Conservation (phyloP, 2,113 vertebrate species). For the Myodes glareolus region DNA sequence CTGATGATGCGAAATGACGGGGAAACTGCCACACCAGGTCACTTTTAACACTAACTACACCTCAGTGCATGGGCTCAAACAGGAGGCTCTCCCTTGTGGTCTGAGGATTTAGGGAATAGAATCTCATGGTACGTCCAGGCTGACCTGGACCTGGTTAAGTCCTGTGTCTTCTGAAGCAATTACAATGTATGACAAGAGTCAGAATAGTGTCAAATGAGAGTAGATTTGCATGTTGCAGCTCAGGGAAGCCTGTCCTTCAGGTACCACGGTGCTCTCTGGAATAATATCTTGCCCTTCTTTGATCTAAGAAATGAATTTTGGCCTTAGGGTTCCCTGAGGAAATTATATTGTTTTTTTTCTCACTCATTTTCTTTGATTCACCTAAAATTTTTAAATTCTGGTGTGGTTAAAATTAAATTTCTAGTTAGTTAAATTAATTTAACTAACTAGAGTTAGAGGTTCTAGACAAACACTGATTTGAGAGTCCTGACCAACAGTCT, state of each 20-base stretch:
- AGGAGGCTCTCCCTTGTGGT: background rate
- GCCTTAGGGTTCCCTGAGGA: background rate
- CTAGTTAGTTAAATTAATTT: too few species aligned
- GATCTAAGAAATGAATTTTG: background rate
- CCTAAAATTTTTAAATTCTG: background rate
- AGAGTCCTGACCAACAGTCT: background rate
- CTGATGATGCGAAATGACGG: background rate
- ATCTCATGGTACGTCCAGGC: background rate
- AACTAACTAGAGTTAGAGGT: background rate
- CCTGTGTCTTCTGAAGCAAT: background rate
- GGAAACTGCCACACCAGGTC: background rate
- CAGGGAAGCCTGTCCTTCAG: background rate
- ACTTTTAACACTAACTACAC: background rate
- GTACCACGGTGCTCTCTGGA: background rate
- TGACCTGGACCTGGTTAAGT: background rate
- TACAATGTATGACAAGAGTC: background rate
- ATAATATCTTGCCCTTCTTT: background rate
- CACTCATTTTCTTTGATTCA: background rate
- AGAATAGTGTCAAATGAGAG: background rate
- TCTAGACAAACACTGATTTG: background rate
- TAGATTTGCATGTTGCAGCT: background rate
- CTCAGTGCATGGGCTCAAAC: background rate
- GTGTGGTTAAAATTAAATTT: conserved; percentile 21
- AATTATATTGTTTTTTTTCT: background rate
- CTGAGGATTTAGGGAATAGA: background rate